Conservation (phyloP, 2,113 vertebrate species). For the Aspidoscelis tigris region DNA sequence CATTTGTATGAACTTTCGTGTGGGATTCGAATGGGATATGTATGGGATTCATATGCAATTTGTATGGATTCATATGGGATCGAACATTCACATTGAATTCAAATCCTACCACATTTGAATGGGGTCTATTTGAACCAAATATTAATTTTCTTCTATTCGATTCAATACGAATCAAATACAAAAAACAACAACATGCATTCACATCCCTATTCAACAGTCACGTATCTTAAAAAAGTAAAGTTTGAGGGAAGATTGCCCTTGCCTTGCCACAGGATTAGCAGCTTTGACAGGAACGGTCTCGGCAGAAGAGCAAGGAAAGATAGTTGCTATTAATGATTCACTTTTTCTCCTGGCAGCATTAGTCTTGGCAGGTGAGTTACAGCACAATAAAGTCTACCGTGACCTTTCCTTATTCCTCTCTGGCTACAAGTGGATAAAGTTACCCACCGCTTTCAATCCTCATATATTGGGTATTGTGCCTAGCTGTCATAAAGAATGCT, state of each 20-base stretch:
- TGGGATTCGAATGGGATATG: too few species aligned
- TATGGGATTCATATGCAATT: too few species aligned
- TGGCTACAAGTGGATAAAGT: slow-evolving; percentile 57
- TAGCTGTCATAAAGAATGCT: slow-evolving; percentile 52
- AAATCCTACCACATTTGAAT: too few species aligned
- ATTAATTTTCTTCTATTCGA: too few species aligned
- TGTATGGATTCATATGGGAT: too few species aligned
- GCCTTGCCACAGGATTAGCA: neutral
- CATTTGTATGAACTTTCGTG: too few species aligned
- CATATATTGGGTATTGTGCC: slow-evolving; percentile 41
- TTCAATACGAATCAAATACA: too few species aligned
- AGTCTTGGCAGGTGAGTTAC: slow-evolving; percentile 50
- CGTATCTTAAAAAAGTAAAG: neutral
- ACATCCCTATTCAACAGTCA: too few species aligned
- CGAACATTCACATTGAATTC: too few species aligned
- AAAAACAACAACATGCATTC: too few species aligned
- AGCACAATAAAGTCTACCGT: slow-evolving; percentile 45
- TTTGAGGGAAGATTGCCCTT: neutral
- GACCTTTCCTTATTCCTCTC: slow-evolving; percentile 47
- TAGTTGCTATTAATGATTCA: slow-evolving; percentile 52
- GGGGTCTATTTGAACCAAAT: too few species aligned
- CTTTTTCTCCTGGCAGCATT: slow-evolving; percentile 31
- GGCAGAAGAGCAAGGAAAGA: neutral
- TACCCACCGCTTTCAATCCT: slow-evolving; percentile 54
- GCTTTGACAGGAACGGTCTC: neutral